A percentile compares a stretch with the other conserved stretches of the same genome.
phyloP scores from a whole-genome alignment of 2,888 invertebrate species.

The Agrochola lota region DNA sequence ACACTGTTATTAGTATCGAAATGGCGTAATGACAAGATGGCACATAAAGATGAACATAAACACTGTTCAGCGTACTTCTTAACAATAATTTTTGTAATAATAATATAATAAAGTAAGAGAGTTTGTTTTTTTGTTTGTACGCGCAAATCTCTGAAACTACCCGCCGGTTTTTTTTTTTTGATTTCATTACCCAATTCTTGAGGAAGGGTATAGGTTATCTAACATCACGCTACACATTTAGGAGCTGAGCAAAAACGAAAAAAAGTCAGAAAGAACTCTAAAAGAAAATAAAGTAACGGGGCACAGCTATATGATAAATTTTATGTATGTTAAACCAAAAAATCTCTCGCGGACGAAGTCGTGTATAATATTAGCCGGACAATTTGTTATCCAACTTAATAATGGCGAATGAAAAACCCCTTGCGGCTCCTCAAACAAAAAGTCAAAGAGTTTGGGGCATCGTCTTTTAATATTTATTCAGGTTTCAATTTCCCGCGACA shows the following conservation, averaged over 20 bases:
- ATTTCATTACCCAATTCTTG: neutral
- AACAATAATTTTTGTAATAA: neutral
- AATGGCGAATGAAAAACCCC: slow-evolving; percentile 29
- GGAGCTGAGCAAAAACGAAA: neutral
- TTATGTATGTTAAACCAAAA: neutral
- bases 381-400: slow-evolving; percentile 18
- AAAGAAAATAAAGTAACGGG: too few species aligned
- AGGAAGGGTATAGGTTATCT: neutral
- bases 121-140: too few species aligned
- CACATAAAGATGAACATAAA: too few species aligned
- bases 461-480: slow-evolving; percentile 72
- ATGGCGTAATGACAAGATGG: slow-evolving; percentile 1
- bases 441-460: slow-evolving; percentile 49
- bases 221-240: neutral
- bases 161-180: too few species aligned
- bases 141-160: too few species aligned
- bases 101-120: neutral
- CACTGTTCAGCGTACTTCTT: neutral
- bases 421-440: slow-evolving; percentile 51
- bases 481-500: slow-evolving; percentile 66
- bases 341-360: neutral
- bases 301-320: too few species aligned
- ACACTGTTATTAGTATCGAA: slow-evolving; percentile 9
- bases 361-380: neutral
- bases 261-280: neutral